Conservation (phyloP, 2,888 invertebrate species). For the Iphiclides podalirius region DNA sequence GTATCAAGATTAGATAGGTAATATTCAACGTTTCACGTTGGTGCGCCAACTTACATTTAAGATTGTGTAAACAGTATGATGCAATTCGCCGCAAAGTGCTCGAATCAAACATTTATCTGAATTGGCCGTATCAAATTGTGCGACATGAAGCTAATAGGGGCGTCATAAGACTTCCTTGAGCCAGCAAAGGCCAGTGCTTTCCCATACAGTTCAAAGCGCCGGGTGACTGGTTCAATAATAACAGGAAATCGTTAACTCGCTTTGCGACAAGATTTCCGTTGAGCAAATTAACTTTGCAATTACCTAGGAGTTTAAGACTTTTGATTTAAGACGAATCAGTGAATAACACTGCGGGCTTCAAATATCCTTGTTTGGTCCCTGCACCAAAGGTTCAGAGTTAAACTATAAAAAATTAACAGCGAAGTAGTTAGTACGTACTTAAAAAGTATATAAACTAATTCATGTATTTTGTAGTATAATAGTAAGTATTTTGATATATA, state of each 20-base stretch:
- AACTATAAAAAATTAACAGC: neutral
- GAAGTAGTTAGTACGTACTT: neutral
- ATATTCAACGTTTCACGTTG: too few species aligned
- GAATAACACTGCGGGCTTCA: neutral
- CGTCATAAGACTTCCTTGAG: slow-evolving; percentile 28
- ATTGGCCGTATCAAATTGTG: slow-evolving; percentile 19
- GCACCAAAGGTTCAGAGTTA: slow-evolving; percentile 21
- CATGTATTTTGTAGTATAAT: too few species aligned
- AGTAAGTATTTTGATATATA: too few species aligned
- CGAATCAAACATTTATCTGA: slow-evolving; percentile 13
- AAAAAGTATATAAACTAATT: too few species aligned
- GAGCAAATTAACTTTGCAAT: slow-evolving; percentile 31
- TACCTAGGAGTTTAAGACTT: slow-evolving; percentile 4
- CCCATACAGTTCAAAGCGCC: slow-evolving; percentile 32
- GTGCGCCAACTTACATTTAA: neutral
- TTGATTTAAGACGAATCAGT: slow-evolving; percentile 10
- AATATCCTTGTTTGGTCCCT: neutral
- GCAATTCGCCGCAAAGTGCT: neutral
- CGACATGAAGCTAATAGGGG: slow-evolving; percentile 17
- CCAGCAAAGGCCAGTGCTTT: slow-evolving; percentile 60
- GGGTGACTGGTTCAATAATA: slow-evolving; percentile 34
- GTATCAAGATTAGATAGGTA: too few species aligned
- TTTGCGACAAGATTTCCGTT: slow-evolving; percentile 29
- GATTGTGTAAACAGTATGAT: slow-evolving; percentile 3
- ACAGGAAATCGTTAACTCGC: slow-evolving; percentile 36